Conservation (phyloP, 2,888 invertebrate species). For the Sclerodermus sp. region DNA sequence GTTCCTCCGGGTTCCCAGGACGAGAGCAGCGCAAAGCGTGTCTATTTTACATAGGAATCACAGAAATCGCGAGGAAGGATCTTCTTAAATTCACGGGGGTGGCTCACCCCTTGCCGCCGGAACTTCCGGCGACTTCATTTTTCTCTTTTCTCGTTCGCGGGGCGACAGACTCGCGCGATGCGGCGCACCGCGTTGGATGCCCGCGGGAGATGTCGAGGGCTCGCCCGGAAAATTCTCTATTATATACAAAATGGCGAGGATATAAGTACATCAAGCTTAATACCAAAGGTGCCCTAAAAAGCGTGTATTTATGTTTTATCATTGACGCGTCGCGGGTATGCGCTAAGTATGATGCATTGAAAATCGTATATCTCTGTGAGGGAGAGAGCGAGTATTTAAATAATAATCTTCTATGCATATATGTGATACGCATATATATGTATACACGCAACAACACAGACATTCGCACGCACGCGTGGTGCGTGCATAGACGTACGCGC, state of each 20-base stretch:
- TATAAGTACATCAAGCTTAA: constrained; percentile 72
- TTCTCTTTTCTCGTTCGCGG: no score
- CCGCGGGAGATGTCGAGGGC: constrained; percentile 6
- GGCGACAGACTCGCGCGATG: no score
- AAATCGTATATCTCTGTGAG: constrained; percentile 4
- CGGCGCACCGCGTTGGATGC: background rate
- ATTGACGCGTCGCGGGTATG: constrained; percentile 46
- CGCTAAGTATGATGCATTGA: constrained; percentile 6
- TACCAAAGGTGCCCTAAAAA: constrained; percentile 86
- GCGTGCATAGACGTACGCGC: no score
- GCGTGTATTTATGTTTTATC: constrained; percentile 64
- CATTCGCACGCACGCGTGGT: no score
- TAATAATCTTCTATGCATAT: constrained; percentile 35
- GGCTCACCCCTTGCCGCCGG: no score
- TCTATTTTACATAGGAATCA: no score
- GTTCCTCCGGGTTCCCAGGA: no score
- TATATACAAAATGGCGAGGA: constrained; percentile 28
- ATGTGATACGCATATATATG: constrained; percentile 10
- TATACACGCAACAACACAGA: no score
- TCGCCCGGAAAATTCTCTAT: constrained; percentile 28
- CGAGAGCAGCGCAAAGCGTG: no score
- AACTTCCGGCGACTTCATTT: no score
- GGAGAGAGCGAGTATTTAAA: constrained; percentile 30
- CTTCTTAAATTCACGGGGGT: no score
- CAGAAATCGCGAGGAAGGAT: no score